Evolutionary conservation across 2,888 invertebrate genomes (phyloP).

Genomic region (Blastobasis adustella): DNA sequence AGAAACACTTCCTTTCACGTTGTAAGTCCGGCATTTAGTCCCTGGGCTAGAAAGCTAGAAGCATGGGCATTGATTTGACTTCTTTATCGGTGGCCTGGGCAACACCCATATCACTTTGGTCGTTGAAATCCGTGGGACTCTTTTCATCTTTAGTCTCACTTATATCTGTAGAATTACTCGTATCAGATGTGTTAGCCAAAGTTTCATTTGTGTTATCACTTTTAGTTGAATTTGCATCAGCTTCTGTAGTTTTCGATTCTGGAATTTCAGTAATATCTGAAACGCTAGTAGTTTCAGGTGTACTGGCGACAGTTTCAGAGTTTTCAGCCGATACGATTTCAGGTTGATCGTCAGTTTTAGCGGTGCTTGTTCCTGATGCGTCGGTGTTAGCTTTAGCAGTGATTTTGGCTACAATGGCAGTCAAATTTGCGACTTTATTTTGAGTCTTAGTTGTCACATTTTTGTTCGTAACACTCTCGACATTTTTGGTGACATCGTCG

Average conservation of each 20-base stretch:
- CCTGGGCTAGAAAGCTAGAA: conserved; percentile 25
- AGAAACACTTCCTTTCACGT: conserved; percentile 13
- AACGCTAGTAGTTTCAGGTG: not conserved
- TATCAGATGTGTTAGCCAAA: too few species aligned
- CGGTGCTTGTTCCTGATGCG: not conserved
- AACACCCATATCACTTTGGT: conserved; percentile 5
- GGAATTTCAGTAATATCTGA: not conserved
- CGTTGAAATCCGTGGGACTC: conserved; percentile 8
- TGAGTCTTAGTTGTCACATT: too few species aligned
- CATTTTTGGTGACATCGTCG: too few species aligned
- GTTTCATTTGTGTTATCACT: not conserved
- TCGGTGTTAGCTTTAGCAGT: not conserved
- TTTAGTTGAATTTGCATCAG: not conserved
- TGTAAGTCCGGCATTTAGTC: not conserved
- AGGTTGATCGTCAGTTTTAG: not conserved
- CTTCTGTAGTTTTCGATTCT: not conserved
- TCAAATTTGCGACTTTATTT: not conserved
- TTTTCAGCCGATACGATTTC: not conserved
- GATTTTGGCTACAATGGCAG: not conserved
- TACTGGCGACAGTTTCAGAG: not conserved
- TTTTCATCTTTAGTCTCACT: not conserved
- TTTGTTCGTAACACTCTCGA: too few species aligned
- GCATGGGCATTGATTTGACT: conserved; percentile 18
- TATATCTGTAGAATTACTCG: too few species aligned
- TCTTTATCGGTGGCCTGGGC: conserved; percentile 1